A percentile compares a stretch with the other conserved stretches of the same genome.
These are phyloP conservation scores for Drosophila nigritarsus DNA, from an alignment of 2,888 invertebrate species.

Conservation along the genomic window DNA sequence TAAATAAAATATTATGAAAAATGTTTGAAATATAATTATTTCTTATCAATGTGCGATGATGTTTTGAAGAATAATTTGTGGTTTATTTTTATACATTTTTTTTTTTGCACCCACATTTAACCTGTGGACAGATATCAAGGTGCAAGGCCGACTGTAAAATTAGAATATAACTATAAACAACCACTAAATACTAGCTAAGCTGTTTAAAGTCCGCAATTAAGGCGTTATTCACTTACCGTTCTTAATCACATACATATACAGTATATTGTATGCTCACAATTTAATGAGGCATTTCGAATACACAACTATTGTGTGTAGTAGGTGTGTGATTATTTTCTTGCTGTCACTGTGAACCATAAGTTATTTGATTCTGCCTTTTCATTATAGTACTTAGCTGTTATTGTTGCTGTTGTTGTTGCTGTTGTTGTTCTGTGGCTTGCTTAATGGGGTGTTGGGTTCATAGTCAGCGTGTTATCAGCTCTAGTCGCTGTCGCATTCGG, in stretches of 20 bases:
- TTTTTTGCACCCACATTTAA: slow-evolving; percentile 16
- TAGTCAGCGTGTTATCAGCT: slow-evolving; percentile 69
- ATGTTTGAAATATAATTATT: slow-evolving; percentile 16
- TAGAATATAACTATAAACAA: slow-evolving; percentile 31
- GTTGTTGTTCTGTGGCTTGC: slow-evolving; percentile 25
- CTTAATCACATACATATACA: slow-evolving; percentile 19
- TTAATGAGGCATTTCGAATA: slow-evolving; percentile 10
- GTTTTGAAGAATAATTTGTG: slow-evolving; percentile 1
- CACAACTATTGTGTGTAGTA: slow-evolving; percentile 51
- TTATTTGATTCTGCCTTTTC: slow-evolving; percentile 19
- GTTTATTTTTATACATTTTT: background rate
- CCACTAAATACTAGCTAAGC: background rate
- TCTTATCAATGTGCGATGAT: slow-evolving; percentile 41
- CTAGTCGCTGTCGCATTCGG: slow-evolving; percentile 39
- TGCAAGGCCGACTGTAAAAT: slow-evolving; percentile 20
- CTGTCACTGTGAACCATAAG: slow-evolving; percentile 55
- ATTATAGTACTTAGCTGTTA: slow-evolving; percentile 10
- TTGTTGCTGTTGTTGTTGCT: background rate
- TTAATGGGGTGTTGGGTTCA: slow-evolving; percentile 71
- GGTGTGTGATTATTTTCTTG: slow-evolving; percentile 73
- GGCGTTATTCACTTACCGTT: slow-evolving; percentile 73
- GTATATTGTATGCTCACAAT: slow-evolving; percentile 3
- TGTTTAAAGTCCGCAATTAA: slow-evolving; percentile 65
- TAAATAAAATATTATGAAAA: slow-evolving; percentile 7
- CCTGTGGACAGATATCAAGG: slow-evolving; percentile 44